Evolutionary conservation across 2,113 vertebrate species (phyloP).

Genomic region (Hippocampus zosterae): DNA sequence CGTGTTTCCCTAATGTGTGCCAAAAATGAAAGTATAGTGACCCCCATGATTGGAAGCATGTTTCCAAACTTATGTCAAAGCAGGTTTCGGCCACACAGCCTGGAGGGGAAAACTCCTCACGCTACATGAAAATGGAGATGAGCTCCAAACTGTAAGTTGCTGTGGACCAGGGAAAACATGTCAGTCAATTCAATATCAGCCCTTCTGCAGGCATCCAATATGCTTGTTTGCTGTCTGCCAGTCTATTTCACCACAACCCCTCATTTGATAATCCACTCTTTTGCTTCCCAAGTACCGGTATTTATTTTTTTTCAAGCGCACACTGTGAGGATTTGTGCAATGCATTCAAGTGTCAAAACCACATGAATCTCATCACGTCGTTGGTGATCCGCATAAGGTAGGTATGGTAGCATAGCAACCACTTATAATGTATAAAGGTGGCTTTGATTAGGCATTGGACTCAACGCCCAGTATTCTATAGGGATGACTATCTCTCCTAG

Average conservation of each 20-base stretch:
- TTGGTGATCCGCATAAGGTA: conserved; percentile 45
- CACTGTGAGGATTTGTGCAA: conserved; percentile 45
- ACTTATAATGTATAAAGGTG: conserved; percentile 37
- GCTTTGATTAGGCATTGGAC: conserved; percentile 33
- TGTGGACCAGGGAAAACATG: conserved; percentile 53
- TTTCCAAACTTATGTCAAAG: conserved; percentile 14
- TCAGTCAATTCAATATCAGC: conserved; percentile 48
- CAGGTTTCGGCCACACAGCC: conserved; percentile 21
- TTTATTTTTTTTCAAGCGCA: conserved; percentile 27
- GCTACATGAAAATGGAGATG: conserved; percentile 42
- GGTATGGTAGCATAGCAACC: conserved; percentile 69
- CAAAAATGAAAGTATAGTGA: conserved; percentile 15
- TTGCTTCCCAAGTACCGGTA: conserved; percentile 47
- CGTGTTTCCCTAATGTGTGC: conserved; percentile 1
- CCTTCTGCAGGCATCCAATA: conserved; percentile 53
- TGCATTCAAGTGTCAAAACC: conserved; percentile 51
- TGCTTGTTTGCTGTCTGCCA: conserved; percentile 36
- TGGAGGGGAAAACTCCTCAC: conserved; percentile 37
- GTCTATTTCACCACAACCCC: conserved; percentile 30
- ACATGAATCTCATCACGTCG: conserved; percentile 56
- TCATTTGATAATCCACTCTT: conserved; percentile 56
- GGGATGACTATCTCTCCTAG: background rate
- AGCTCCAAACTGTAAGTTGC: conserved; percentile 29
- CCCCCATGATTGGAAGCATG: conserved; percentile 12
- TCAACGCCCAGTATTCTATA: conserved; percentile 30